These are phyloP conservation scores for Coracopsis vasa DNA, from an alignment of 2,113 vertebrate species.

Conservation along the genomic window DNA sequence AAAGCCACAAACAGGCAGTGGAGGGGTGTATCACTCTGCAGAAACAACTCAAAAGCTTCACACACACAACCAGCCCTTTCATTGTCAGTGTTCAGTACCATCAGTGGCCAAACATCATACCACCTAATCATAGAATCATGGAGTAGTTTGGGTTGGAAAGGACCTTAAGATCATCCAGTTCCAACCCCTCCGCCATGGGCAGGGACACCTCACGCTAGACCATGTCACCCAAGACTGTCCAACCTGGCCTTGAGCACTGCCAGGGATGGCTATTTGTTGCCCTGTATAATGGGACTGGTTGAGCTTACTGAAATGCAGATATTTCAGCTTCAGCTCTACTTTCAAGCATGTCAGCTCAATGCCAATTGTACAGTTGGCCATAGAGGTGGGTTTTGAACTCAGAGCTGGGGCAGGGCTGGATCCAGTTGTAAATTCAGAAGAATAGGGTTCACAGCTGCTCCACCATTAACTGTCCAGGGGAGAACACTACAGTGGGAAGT, in stretches of 20 bases:
- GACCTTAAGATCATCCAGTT: not conserved
- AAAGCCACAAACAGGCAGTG: not conserved
- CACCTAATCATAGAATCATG: not conserved
- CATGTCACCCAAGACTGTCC: not conserved
- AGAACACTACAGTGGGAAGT: not conserved
- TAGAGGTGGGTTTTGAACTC: not conserved
- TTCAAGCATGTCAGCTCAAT: not conserved
- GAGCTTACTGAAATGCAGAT: not conserved
- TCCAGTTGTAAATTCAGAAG: not conserved
- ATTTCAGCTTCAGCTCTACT: not conserved
- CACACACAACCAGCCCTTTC: not conserved
- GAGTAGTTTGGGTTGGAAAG: not conserved
- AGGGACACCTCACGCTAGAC: not conserved
- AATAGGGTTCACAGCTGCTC: not conserved
- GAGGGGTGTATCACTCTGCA: not conserved
- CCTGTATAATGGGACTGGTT: not conserved
- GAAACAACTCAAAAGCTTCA: not conserved
- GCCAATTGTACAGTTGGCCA: not conserved
- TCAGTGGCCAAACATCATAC: not conserved
- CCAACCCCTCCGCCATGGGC: not conserved
- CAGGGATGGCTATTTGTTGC: not conserved
- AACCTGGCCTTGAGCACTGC: not conserved
- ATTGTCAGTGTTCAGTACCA: not conserved
- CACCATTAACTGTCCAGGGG: not conserved
- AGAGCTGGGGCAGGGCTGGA: not conserved